A percentile compares a stretch with the other conserved stretches of the same genome.
Evolutionary conservation across 2,113 vertebrate genomes (phyloP).

Genomic region (Poicephalus gulielmi): DNA sequence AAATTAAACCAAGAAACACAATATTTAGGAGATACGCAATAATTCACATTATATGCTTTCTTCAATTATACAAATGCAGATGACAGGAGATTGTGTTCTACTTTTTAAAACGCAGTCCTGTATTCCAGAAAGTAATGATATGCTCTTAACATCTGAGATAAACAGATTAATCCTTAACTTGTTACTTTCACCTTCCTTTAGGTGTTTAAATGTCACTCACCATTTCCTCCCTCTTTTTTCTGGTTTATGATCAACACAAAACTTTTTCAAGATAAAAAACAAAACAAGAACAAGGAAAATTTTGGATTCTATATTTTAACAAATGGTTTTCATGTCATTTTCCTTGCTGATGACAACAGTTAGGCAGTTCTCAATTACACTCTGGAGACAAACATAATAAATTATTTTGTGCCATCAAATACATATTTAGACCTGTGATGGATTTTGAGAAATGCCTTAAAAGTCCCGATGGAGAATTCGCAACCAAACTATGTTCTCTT

Average conservation of each 20-base stretch:
- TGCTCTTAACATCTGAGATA: not conserved
- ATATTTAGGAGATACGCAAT: not conserved
- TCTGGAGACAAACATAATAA: not conserved
- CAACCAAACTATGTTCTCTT: not conserved
- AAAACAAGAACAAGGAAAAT: not conserved
- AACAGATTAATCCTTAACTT: not conserved
- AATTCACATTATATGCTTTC: not conserved
- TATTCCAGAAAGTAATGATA: not conserved
- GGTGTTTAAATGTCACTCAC: not conserved
- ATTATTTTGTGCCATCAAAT: not conserved
- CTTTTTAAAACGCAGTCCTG: not conserved
- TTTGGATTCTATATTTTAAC: not conserved
- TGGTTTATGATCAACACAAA: not conserved
- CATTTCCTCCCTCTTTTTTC: not conserved
- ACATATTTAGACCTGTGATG: not conserved
- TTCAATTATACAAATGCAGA: not conserved
- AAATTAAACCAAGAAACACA: slow-evolving; percentile 65
- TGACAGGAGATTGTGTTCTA: slow-evolving; percentile 5
- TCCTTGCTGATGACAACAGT: not conserved
- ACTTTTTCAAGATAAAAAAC: not conserved
- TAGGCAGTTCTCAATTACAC: not conserved
- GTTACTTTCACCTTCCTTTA: not conserved
- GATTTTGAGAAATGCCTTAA: not conserved
- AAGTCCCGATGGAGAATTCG: not conserved
- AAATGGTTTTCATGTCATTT: not conserved